Base-by-base conservation (phyloP, 2,888 invertebrate species). In the Acronicta alni region DNA sequence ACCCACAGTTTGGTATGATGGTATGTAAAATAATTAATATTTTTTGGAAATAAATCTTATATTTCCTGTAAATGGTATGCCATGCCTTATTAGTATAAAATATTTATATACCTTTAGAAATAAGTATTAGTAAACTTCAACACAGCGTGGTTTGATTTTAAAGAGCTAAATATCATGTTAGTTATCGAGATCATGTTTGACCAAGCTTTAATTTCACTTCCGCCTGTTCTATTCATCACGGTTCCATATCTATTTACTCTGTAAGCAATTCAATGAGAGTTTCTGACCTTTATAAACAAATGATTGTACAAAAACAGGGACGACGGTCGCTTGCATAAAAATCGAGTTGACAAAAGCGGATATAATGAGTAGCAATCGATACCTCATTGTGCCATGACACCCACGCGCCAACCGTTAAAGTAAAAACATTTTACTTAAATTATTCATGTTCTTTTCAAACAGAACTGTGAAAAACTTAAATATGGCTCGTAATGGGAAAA, bases 341-440 rank as follows among this genome's bases (percentile, higher is more conserved):
- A 82, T 80, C 73, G 77, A 76, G 71, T 72, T 67, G 71, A 77
- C 73, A 65, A 71, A 71, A 46, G 69, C 72, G 59, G 81, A 83
- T 76, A 79, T 77, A 78, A 73, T 71, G 68, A 76, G 72, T 57
- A 68, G 47, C 68, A 79, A 82, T 84, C 82, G 77, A 84, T 84
- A 80, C 48, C 52, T 67, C 52, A 52, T 14, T 49, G 55, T 35
- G 61, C 8, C 2, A 7, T 30, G 48, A 56, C 43, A 56, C 38
- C 57, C 32, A 26, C 57, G 30, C 20, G 3, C 30, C 23, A 37
- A 32, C 45, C 32, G 16, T 17, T 47, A 39, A 52, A 43, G 37
- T 51, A 46, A 51, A 57, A 58, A 51, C 47, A 56, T 41, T 63
- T 71, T 49, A 58, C 20, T 37, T 44, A 45, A 72, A 55, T 52